Base-by-base conservation (phyloP, 2,888 invertebrate species). In the Callyntrura guangdongensis region DNA sequence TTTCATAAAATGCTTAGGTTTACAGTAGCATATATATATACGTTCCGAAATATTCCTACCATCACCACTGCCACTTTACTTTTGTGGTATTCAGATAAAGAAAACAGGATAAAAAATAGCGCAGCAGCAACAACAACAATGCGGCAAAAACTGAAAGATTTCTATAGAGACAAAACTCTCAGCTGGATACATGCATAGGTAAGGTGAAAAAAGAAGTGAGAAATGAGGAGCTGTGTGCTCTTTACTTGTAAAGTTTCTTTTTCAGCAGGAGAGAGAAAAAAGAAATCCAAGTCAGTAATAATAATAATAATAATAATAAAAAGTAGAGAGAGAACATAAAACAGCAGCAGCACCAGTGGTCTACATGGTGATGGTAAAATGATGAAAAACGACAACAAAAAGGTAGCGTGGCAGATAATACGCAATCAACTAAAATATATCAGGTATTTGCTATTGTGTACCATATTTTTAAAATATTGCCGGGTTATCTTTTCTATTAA, bases 121-220 rank as follows among this genome's bases (percentile, higher is more conserved):
- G 53, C 27, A 17, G 88, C 49, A 56, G 25, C 59, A 82, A 79
- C 27, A 53, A n/a, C 20, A 89, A 89, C 77, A 89, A 77, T 77
- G 77, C 84, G 84, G 89, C 84, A 77, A 89, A 89, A 89, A 89
- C 49, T 84, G 77, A 84, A 89, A 84, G 83, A 84, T 89, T 84
- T 89, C 74, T 49, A 36, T 36, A 77, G 83, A 49, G 77, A 36
- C 74, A 20, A 49, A 67, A 36, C 36, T 36, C 89, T 77, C 89
- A 89, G 89, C 83, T 84, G 89, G 89, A 89, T 84, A 64, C 61
- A 59, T 59, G 22, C 25, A 49, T 45, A 59, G 20, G 45, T 81
- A 45, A 17, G 56, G 3, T 1, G 20, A 36, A 14, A 69, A 45
- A 72, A 36, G 2, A 49, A 53, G 49, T 20, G 56, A 61, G 61